Conservation (phyloP, 2,113 vertebrate genomes). For the Pteronura brasiliensis region DNA sequence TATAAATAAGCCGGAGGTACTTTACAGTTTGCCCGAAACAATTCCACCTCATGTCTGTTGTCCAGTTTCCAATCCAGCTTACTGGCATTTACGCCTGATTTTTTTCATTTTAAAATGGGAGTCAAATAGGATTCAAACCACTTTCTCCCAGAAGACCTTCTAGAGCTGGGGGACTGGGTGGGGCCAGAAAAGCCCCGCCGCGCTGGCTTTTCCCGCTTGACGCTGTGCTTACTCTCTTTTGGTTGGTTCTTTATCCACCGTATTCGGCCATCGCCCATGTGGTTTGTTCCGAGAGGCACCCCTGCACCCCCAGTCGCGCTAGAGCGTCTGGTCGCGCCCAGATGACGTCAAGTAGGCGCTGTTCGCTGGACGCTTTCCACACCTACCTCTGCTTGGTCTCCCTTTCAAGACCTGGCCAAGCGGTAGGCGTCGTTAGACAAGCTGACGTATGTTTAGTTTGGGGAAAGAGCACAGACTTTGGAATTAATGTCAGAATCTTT, state of each 20-base stretch:
- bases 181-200: background rate
- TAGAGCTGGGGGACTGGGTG: background rate
- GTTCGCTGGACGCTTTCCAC: background rate
- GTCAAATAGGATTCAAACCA: background rate
- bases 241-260: background rate
- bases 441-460: rapidly evolving
- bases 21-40: background rate
- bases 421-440: background rate
- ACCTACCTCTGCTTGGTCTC: background rate
- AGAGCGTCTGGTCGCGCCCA: background rate
- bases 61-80: background rate
- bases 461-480: background rate
- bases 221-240: background rate
- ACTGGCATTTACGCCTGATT: background rate
- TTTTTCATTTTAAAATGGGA: background rate
- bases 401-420: background rate
- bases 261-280: rapidly evolving
- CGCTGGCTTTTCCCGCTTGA: background rate
- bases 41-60: background rate
- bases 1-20: rapidly evolving
- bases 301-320: background rate
- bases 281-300: background rate
- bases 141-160: background rate
- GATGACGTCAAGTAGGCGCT: background rate
- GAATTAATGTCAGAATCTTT: background rate